A percentile compares a stretch with the other conserved stretches of the same genome.
Conservation (phyloP, 2,797 vertebrate species). For the Selene dorsalis region DNA sequence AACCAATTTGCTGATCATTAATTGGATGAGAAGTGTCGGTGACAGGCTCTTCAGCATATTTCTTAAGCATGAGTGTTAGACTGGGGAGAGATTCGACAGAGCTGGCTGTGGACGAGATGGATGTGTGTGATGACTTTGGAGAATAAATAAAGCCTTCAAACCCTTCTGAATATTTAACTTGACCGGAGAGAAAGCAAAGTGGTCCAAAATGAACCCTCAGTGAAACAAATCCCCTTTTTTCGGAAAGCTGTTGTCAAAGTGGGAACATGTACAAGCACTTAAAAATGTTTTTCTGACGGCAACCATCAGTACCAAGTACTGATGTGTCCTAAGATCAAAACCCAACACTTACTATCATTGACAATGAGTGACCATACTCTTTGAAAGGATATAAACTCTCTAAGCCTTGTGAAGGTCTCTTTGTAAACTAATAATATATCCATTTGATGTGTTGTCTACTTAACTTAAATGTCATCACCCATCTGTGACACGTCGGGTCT, state of each 20-base stretch:
- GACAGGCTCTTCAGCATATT: constrained; percentile 27
- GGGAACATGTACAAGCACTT: constrained; percentile 22
- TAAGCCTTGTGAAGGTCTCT: constrained; percentile 4
- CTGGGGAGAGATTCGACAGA: constrained; percentile 10
- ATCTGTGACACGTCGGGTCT: background rate
- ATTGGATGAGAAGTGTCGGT: constrained; percentile 41
- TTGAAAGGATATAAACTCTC: constrained; percentile 12
- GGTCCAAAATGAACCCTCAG: constrained; percentile 29
- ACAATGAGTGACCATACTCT: constrained; percentile 26
- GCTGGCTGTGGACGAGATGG: constrained; percentile 7
- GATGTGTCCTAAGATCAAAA: constrained; percentile 11
- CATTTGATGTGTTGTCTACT: background rate
- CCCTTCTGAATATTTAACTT: constrained; percentile 27
- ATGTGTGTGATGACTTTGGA: background rate
- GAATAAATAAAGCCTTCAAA: constrained; percentile 17
- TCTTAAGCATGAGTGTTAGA: constrained; percentile 8
- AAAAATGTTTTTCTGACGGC: constrained; percentile 7
- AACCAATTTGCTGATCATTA: constrained; percentile 34
- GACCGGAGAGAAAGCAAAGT: constrained; percentile 6
- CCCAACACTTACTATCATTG: constrained; percentile 18
- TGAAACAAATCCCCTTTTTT: constrained; percentile 7
- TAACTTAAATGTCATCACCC: constrained; percentile 14
- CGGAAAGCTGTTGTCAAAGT: constrained; percentile 37
- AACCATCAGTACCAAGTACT: constrained; percentile 28
- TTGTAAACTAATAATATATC: constrained; percentile 10